Percentiles rank a stretch among this genome's conserved stretches.
These are phyloP conservation scores for Coleophora deauratella DNA, from an alignment of 2,888 invertebrate genomes.

Conservation along the genomic window DNA sequence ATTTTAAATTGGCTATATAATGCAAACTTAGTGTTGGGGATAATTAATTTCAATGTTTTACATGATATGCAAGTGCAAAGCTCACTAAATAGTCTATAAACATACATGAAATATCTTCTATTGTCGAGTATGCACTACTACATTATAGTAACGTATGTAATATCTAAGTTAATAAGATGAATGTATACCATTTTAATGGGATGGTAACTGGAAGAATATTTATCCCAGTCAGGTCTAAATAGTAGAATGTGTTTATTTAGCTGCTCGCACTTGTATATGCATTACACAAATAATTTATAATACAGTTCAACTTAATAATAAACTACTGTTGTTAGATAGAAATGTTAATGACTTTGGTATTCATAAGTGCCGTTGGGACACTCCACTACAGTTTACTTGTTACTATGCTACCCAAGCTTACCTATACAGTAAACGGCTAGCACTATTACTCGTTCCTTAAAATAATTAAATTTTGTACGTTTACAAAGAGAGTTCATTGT, in stretches of 20 bases:
- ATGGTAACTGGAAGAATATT: slow-evolving; percentile 38
- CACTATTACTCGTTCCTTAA: slow-evolving; percentile 62
- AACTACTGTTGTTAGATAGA: slow-evolving; percentile 65
- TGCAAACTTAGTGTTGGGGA: too few species aligned
- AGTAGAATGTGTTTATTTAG: slow-evolving; percentile 52
- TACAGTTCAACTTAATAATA: slow-evolving; percentile 50
- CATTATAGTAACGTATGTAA: slow-evolving; percentile 38
- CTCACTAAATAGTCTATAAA: slow-evolving; percentile 54
- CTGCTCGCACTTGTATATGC: slow-evolving; percentile 72
- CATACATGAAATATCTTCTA: slow-evolving; percentile 42
- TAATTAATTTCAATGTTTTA: slow-evolving; percentile 54
- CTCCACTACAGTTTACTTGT: slow-evolving; percentile 5
- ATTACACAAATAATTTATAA: slow-evolving; percentile 60
- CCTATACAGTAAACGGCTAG: slow-evolving; percentile 59
- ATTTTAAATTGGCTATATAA: too few species aligned
- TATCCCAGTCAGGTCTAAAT: slow-evolving; percentile 47
- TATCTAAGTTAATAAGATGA: slow-evolving; percentile 19
- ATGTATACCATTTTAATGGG: slow-evolving; percentile 30
- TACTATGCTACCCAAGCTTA: slow-evolving; percentile 48
- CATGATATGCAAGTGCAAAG: slow-evolving; percentile 74
- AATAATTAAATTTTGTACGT: slow-evolving; percentile 67
- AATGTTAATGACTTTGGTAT: slow-evolving; percentile 72
- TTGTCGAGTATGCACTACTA: slow-evolving; percentile 46
- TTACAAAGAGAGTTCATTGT: slow-evolving; percentile 74
- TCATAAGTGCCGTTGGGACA: slow-evolving; percentile 33